Base-by-base conservation (phyloP, 2,888 invertebrate genomes). In the Chrysodeixis includens region DNA sequence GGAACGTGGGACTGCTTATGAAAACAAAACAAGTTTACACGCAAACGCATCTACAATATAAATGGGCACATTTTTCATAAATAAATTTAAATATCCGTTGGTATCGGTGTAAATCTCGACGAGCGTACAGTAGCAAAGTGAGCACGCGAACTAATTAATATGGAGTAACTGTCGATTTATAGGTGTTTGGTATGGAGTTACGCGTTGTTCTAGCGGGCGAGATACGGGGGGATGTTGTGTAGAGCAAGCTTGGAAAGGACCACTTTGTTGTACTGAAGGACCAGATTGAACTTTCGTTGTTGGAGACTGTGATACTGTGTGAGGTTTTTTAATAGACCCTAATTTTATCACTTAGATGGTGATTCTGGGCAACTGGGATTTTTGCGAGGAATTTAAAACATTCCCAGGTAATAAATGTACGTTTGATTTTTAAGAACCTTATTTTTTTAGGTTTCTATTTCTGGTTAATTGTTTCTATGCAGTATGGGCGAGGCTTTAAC, bases 81-180 rank as follows among this genome's bases (percentile, higher is more conserved):
- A 88, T 87, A 85, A 86, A 90, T 89, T 90, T 88, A 90, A 87
- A 90, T 90, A 86, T 88, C 83, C 71, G 83, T 79, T 74, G 81
- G 82, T 83, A 79, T 18, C 72, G 62, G 85, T 80, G 90, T 91
- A 91, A 90, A 90, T 91, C 87, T 85, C 79, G 70, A 69, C 74
- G 66, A 83, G 82, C 81, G 83, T 86, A 90, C 92, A 86, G 92
- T 92, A 92, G 92, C 92, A 76, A 74, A 75, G 83, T 46, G 83
- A 87, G 86, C 92, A 92, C 92, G 92, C 92, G 76, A 92, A 83
- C 91, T 91, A 92, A 92, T 92, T 92, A 92, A 92, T 92, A 92
- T 92, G 91, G 92, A 91, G 91, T 90, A 89, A 83, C 83, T 83
- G 79, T 88, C 88, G 90, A 92, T 92, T 92, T 92, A 92, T 92